phyloP scores from a whole-genome alignment of 2,113 vertebrate species.

The Lanius collurio region DNA sequence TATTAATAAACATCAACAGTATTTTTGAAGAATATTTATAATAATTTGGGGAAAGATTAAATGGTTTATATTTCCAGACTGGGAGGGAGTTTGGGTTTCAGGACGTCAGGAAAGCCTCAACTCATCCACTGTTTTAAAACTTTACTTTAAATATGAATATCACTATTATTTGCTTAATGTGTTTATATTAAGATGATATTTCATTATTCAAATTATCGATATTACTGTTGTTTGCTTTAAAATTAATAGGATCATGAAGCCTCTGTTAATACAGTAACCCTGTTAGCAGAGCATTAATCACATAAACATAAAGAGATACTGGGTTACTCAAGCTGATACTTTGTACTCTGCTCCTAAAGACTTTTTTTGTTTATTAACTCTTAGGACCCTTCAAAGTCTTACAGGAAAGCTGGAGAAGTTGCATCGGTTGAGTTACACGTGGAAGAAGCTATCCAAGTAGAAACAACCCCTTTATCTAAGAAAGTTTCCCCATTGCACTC shows the following conservation, averaged over 20 bases:
- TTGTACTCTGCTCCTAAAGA: constrained; percentile 48
- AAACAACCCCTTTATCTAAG: constrained; percentile 69
- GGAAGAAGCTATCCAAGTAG: constrained; percentile 73
- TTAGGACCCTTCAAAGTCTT: constrained; percentile 75
- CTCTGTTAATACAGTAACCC: background rate
- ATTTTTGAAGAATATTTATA: background rate
- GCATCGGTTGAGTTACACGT: constrained; percentile 65
- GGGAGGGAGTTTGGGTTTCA: background rate
- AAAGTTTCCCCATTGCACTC: constrained; percentile 75
- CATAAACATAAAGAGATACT: background rate
- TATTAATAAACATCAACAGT: background rate
- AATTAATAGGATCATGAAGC: background rate
- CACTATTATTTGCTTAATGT: background rate
- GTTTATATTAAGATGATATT: background rate
- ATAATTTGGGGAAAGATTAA: background rate
- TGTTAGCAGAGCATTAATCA: background rate
- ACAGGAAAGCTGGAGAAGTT: constrained; percentile 76
- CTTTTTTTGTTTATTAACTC: constrained; percentile 35
- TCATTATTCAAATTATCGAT: background rate
- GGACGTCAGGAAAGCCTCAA: background rate
- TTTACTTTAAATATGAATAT: background rate
- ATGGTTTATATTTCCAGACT: background rate
- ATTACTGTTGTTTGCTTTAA: background rate
- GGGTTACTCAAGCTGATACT: background rate
- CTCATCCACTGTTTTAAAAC: background rate